Conservation (phyloP, 2,797 vertebrate genomes). For the Falco columbarius region DNA sequence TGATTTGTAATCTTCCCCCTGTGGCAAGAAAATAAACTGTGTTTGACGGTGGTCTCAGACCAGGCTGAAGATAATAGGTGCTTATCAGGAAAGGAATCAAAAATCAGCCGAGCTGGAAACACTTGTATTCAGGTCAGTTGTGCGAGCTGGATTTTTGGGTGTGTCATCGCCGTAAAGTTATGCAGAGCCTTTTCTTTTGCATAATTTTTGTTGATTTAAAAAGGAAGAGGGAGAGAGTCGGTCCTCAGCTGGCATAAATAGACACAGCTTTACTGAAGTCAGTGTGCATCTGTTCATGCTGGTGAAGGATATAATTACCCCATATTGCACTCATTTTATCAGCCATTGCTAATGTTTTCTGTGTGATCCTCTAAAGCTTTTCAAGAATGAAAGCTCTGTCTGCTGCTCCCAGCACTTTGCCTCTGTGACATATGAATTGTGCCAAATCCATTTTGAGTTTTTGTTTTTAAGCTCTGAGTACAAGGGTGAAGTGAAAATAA, state of each 20-base stretch:
- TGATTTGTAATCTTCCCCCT: background rate
- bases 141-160: background rate
- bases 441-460: slow-evolving; percentile 55
- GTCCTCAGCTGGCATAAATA: slow-evolving; percentile 38
- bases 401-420: slow-evolving; percentile 54
- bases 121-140: background rate
- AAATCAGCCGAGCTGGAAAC: background rate
- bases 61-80: background rate
- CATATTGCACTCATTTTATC: slow-evolving; percentile 53
- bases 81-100: background rate
- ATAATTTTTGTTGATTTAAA: background rate
- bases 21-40: background rate
- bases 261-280: slow-evolving; percentile 36
- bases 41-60: background rate
- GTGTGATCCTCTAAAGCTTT: slow-evolving; percentile 48
- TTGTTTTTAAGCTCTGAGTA: slow-evolving; percentile 53
- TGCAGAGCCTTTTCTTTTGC: background rate
- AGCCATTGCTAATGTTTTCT: slow-evolving; percentile 57
- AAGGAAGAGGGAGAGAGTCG: background rate
- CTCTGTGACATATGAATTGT: slow-evolving; percentile 64
- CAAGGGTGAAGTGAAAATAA: slow-evolving; percentile 67
- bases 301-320: slow-evolving; percentile 50
- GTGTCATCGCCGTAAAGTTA: background rate
- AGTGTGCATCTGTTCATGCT: slow-evolving; percentile 47
- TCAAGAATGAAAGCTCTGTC: slow-evolving; percentile 59